Evolutionary conservation across 1,140 invertebrate species (phyloP), one percentile per base, ranked within the genome.

Genomic region (Drosophila orena): DNA sequence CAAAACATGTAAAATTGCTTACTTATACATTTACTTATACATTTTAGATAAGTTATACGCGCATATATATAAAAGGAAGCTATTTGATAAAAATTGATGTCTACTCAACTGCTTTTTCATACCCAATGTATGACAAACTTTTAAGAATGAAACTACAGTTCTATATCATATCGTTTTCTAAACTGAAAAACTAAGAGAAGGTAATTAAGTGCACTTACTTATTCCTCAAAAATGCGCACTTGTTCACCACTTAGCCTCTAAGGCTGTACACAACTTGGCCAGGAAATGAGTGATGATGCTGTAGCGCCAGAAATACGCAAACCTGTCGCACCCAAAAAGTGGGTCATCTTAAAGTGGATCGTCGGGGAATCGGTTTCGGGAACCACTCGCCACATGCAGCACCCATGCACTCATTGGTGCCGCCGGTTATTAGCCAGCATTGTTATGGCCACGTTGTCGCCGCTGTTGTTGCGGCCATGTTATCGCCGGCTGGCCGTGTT

Each of bases 361-460:
- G 49, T 8, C 37, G 64, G 59, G 30, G 15, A 65, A 71, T 49
- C 15, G 50, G 24, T 70, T 57, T 57, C 17, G 54, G 52, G 66
- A 70, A 56, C 64, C 59, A 68, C 64, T 55, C 17, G 30, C 24
- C 66, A 44, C 40, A 40, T 68, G 50, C 66, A 56, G 50, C 43
- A 40, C 14, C 59, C 64, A 56, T 52, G 58, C 68, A 78, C 81
- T 1, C 17, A 88, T 81, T 49, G 79, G 58, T 55, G 42, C 42
- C 43, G 74, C 73, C 66, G 62, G 69, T 86, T 86, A 86, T 86
- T 88, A 88, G 71, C 79, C 75, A 43, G 54, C 69, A 75, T 83
- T 88, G 81, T 81, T 86, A 76, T 61, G 56, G 55, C 61, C 64
- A 64, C 71, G 68, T 79, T 78, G 69, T 64, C 52, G 62, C 44